These are phyloP conservation scores for Momotus momota DNA, from an alignment of 2,797 vertebrate species.

Conservation along the genomic window DNA sequence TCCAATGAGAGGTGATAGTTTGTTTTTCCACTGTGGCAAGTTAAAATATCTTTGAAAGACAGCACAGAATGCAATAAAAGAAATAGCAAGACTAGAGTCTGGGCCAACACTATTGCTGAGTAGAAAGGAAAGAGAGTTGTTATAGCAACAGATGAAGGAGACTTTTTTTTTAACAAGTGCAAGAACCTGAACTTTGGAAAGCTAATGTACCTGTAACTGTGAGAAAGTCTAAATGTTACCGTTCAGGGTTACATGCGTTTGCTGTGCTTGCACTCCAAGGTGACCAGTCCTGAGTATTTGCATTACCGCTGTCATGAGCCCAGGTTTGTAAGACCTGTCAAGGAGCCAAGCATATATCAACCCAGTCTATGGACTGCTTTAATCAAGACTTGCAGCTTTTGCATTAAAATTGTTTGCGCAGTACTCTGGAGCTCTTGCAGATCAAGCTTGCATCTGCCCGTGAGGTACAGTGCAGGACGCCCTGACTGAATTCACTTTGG, in stretches of 20 bases:
- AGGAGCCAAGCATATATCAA: not conserved
- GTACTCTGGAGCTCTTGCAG: accelerated
- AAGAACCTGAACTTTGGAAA: not conserved
- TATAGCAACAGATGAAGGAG: not conserved
- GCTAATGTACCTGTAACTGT: not conserved
- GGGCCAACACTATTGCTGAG: not conserved
- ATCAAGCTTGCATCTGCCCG: not conserved
- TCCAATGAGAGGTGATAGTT: not conserved
- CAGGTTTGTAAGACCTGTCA: not conserved
- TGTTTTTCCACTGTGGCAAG: not conserved
- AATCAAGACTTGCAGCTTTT: accelerated
- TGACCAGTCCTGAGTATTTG: not conserved
- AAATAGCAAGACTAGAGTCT: not conserved
- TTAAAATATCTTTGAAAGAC: not conserved
- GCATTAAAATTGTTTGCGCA: not conserved
- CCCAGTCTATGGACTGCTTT: not conserved
- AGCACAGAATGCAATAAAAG: not conserved
- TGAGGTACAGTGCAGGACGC: accelerated
- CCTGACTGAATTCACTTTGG: not conserved
- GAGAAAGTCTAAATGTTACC: not conserved
- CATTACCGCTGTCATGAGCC: accelerated
- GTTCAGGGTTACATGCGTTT: not conserved
- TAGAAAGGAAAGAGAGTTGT: not conserved
- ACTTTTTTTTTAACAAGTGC: not conserved
- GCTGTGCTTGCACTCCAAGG: not conserved